Base-by-base conservation (phyloP, 2,113 vertebrate genomes). In the Dicentrarchus labrax region DNA sequence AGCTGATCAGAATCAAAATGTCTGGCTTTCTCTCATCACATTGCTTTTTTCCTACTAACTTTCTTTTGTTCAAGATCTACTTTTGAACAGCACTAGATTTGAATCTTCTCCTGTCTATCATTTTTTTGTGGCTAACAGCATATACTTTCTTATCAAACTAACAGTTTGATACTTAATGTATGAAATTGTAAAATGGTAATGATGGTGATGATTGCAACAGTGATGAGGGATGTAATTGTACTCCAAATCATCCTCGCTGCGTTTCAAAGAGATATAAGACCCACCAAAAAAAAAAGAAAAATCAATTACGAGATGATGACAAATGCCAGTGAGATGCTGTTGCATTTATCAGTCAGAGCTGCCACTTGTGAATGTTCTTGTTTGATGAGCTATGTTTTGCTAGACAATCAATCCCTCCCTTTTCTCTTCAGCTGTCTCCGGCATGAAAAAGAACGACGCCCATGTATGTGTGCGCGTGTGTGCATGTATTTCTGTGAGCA, bases 361-460 rank as follows among this genome's bases (percentile, higher is more conserved):
- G 83, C 72, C 53, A 72, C 62, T 70, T 54, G 36, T 73, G 70
- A 80, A 76, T 45, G 70, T 39, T 78, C 47, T 72, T 36, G 66
- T 76, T 83, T 89, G 82, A 87, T 61, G 80, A 83, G 80, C 62
- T 80, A 62, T 60, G 45, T 71, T 86, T 53, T 62, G 53, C 8
- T 1, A 59, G 38, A 82, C 80, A 81, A 76, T 70, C 56, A 59
- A 39, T 61, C 72, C 72, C 61, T 47, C 45, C 13, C 45, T 47
- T 47, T 30, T 39, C 51, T 54, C 54, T 64, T 21, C 66, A 51
- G 8, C 41, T 80, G 70, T 84, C 76, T 85, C 17, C 50, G 1
- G 30, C 48, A n/a, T 56, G 22, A 81, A 74, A 62, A 64, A 62
- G 41, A 73, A 19, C 8, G 1, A 9, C 0, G 8, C 53, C 6